Percentiles rank a stretch among this genome's conserved stretches.
These are phyloP conservation scores for Rhinolophus sinicus DNA, from an alignment of 2,113 vertebrate genomes.

Conservation along the genomic window DNA sequence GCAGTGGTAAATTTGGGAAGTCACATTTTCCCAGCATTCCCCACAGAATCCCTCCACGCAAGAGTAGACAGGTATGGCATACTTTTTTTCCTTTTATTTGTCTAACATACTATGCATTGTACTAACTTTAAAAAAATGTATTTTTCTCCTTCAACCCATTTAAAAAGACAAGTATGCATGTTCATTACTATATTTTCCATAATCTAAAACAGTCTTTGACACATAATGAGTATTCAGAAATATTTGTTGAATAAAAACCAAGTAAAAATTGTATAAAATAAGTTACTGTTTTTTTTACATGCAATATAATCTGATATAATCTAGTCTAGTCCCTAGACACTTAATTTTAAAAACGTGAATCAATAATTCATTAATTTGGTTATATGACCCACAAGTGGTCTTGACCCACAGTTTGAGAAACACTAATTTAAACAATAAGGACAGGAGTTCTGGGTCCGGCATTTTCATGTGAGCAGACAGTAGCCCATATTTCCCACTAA, in stretches of 20 bases:
- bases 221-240: not conserved
- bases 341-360: not conserved
- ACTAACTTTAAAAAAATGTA: not conserved
- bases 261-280: not conserved
- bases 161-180: not conserved
- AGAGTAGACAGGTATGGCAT: not conserved
- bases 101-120: not conserved
- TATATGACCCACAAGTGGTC: not conserved
- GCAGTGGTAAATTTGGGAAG: not conserved
- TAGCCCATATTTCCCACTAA: not conserved
- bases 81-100: not conserved
- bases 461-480: not conserved
- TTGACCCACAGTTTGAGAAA: not conserved
- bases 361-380: not conserved
- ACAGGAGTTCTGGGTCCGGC: not conserved
- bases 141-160: not conserved
- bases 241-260: not conserved
- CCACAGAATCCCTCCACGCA: not conserved
- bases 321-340: not conserved
- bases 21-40: not conserved
- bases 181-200: not conserved
- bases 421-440: not conserved
- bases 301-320: not conserved
- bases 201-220: not conserved
- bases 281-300: not conserved